Evolutionary conservation across 2,113 vertebrate genomes (phyloP), one percentile per base, ranked within the genome.

Genomic region (Hylia prasina): DNA sequence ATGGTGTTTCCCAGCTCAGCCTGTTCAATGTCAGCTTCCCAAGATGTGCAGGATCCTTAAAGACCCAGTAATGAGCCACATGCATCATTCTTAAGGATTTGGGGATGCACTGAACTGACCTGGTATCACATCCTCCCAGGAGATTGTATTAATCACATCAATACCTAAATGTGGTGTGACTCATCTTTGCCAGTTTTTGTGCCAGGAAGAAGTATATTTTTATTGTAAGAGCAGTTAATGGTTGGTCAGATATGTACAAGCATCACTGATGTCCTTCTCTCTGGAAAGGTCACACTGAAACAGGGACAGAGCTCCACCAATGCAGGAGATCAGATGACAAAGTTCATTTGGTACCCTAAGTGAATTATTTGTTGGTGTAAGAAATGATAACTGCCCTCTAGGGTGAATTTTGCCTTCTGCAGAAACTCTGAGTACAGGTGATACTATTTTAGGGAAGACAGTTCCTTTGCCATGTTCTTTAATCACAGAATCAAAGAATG

Each of bases 51-150:
- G 21, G 27, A 47, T 17, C 42, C 10, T 3, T 5, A 0, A 6
- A 82, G 50, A 51, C 78, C 40, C 21, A 39, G 22, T 25, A 35
- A 35, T 1, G 56, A 79, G 35, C 25, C 35, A 25, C 44, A 9
- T 1, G 1, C 8, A 35, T 31, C 0, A 0, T 66, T 63, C 25
- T 61, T 24, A 11, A 24, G 1, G 7, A 18, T 68, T 39, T 57
- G 35, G 22, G 11, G 20, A 13, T 50, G 31, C 51, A 71, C 3
- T 33, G 60, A 69, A 40, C 37, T 28, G n/a, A 28, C n/a, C 28
- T 40, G 31, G 40, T 10, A 21, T 45, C 0, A 1, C 27, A 40
- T 13, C 16, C 13, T 37, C 58, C 25, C n/a, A 63, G 25, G 47
- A 66, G 15, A 28, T 33, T 65, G 23, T 5, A 3, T 30, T 61